A percentile compares a stretch with the other conserved stretches of the same genome.
Evolutionary conservation across 2,888 invertebrate species (phyloP).

Genomic region (Hyppa rectilinea): DNA sequence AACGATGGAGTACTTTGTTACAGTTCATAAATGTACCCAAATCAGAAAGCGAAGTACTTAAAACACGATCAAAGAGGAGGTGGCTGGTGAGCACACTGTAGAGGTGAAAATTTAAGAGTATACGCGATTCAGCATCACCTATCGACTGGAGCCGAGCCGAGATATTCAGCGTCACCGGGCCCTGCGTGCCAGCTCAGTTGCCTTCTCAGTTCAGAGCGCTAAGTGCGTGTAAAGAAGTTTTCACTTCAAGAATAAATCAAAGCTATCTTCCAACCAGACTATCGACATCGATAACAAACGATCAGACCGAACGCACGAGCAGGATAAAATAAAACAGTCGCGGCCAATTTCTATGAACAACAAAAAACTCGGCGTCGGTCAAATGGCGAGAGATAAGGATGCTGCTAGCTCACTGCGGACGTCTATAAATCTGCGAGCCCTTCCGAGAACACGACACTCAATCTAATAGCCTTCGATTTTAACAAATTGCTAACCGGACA

Average conservation of each 20-base stretch:
- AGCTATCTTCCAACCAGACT: not conserved
- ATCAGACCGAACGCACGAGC: too few species aligned
- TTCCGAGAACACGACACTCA: constrained; percentile 40
- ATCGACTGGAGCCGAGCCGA: not conserved
- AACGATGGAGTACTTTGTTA: too few species aligned
- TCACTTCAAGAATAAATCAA: not conserved
- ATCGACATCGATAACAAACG: too few species aligned
- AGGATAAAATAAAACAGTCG: constrained; percentile 1
- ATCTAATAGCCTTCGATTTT: constrained; percentile 26
- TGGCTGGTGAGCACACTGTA: too few species aligned
- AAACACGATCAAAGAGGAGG: too few species aligned
- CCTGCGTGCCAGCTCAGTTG: not conserved
- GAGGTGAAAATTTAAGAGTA: too few species aligned
- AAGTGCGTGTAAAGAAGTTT: not conserved
- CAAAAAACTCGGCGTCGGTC: constrained; percentile 16
- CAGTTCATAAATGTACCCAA: too few species aligned
- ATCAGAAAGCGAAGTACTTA: too few species aligned
- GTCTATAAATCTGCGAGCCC: constrained; percentile 24
- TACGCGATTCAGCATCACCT: too few species aligned
- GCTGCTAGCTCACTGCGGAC: constrained; percentile 22
- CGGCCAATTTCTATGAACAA: constrained; percentile 35
- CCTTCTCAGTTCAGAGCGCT: not conserved
- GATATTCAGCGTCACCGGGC: too few species aligned
- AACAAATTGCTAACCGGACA: constrained; percentile 15
- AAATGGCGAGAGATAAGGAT: constrained; percentile 14